Conservation (phyloP, 2,888 invertebrate genomes). For the Portevinia maculata region DNA sequence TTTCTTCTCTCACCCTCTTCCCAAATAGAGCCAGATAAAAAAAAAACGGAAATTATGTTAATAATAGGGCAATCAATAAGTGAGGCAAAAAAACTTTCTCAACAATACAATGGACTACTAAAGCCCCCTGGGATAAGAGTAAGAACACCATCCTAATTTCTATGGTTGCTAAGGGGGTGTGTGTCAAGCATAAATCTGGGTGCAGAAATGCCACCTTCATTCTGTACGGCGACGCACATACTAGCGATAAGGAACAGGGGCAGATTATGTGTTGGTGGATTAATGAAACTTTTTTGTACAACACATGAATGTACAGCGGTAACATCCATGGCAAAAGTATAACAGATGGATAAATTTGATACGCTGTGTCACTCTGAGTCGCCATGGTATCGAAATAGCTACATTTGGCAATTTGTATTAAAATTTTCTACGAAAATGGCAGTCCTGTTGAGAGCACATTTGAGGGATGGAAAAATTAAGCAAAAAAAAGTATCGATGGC, state of each 20-base stretch:
- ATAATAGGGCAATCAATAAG: slow-evolving; percentile 16
- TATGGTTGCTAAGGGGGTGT: not conserved
- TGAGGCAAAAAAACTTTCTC: slow-evolving; percentile 2
- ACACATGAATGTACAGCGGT: not conserved
- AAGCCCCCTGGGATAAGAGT: not conserved
- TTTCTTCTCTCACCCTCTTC: not conserved
- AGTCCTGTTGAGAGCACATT: not conserved
- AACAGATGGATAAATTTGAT: slow-evolving; percentile 20
- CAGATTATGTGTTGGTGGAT: slow-evolving; percentile 3
- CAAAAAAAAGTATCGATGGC: no score
- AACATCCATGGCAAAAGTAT: not conserved
- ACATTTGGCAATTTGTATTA: not conserved
- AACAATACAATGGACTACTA: not conserved
- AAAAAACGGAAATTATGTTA: slow-evolving; percentile 1
- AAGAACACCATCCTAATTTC: not conserved
- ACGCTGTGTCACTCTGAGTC: not conserved
- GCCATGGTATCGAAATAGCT: not conserved
- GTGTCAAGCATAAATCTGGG: not conserved
- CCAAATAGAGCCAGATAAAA: not conserved
- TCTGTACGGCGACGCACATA: not conserved
- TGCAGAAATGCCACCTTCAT: not conserved
- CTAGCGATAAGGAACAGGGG: not conserved
- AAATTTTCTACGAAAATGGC: not conserved
- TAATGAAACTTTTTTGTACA: slow-evolving; percentile 10
- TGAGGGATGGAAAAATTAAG: no score